phyloP scores from a whole-genome alignment of 30 jellyfish, hydroid and myxozoan genomes.

The Hydractinia symbiolongicarpus region DNA sequence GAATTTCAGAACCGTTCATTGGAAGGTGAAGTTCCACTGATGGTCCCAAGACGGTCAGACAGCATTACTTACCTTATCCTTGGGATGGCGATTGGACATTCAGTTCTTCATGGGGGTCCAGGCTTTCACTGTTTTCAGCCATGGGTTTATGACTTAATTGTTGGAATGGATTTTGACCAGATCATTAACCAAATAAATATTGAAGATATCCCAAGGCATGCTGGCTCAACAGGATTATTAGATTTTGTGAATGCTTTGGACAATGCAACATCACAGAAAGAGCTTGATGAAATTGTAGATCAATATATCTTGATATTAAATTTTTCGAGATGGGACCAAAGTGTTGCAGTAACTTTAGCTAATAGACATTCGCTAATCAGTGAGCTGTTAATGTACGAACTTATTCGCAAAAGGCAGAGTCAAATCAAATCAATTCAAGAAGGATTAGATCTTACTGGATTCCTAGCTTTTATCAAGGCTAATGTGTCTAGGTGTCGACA shows the following conservation, averaged over 20 bases:
- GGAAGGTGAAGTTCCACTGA: slow-evolving; percentile 16
- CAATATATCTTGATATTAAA: background rate
- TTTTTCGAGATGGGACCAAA: background rate
- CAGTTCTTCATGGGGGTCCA: slow-evolving; percentile 12
- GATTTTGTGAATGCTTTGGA: background rate
- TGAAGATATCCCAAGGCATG: background rate
- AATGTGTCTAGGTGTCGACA: no score
- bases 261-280: background rate
- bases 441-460: no score
- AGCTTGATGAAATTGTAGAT: background rate
- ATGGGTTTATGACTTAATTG: background rate
- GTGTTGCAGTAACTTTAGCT: no score
- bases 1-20: slow-evolving; percentile 18
- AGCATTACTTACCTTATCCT: background rate
- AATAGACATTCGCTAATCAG: no score
- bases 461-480: no score
- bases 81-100: slow-evolving; percentile 6
- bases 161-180: background rate
- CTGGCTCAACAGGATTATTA: background rate
- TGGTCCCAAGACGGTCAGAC: background rate
- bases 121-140: background rate
- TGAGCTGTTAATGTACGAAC: no score
- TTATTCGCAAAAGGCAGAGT: no score
- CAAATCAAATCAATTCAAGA: no score
- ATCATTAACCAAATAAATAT: background rate